Conservation (phyloP, 2,797 vertebrate genomes). For the Picus viridis region DNA sequence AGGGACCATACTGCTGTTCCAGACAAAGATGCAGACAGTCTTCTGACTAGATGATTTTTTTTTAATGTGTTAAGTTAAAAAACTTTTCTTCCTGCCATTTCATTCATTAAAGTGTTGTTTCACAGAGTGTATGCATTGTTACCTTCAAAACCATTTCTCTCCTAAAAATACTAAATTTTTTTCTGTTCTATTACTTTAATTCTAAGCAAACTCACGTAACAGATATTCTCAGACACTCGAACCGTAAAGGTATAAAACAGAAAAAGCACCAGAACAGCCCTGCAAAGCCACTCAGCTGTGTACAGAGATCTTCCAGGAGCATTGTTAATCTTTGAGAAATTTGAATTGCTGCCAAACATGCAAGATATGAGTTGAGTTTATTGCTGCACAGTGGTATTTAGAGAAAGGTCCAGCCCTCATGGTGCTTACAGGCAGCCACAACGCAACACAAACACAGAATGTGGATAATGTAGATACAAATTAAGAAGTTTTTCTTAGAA, state of each 20-base stretch:
- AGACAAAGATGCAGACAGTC: background rate
- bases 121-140: background rate
- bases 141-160: background rate
- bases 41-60: background rate
- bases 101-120: background rate
- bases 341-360: background rate
- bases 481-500: background rate
- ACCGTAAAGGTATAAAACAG: background rate
- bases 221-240: background rate
- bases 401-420: background rate
- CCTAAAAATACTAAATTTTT: background rate
- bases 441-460: background rate
- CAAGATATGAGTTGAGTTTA: background rate
- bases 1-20: background rate
- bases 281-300: background rate
- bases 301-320: conserved; percentile 6
- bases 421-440: background rate
- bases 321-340: background rate
- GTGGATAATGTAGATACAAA: background rate
- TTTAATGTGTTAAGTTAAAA: background rate
- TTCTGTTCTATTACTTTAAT: background rate
- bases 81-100: background rate
- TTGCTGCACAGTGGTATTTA: background rate
- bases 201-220: background rate
- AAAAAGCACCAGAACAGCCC: background rate